Evolutionary conservation across 2,113 vertebrate species (phyloP), one percentile per base, ranked within the genome.

Genomic region (Actenoides hombroni): DNA sequence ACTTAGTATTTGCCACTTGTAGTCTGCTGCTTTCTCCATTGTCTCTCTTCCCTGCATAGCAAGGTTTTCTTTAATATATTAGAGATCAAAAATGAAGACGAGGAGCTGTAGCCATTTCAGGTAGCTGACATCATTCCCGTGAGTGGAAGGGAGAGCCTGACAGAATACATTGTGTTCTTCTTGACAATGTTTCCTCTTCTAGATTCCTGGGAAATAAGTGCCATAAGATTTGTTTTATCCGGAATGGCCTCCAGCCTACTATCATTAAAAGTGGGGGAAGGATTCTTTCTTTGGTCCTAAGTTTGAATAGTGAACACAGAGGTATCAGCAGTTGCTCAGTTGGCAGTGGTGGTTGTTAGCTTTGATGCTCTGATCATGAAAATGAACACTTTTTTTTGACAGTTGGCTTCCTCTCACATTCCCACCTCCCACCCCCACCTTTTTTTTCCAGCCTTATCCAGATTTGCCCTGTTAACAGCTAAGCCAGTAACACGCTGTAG

Each of bases 121-220:
- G 35, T 19, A 57, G 83, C 44, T 65, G 60, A 48, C 17, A 10
- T 31, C 10, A 15, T n/a, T 79, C 18, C 61, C 9, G 0, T 16
- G 33, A 78, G 11, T 25, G 57, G 35, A 63, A 68, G 24, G 44
- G 35, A 73, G 29, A 89, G 35, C 48, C 46, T 88, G n/a, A 26
- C 0, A 1, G 64, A 28, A 20, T 28, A 49, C 5, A 0, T 2
- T 13, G 42, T 5, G 5, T 67, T 65, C 33, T 21, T 79, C 24
- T 53, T 71, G 51, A 29, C 31, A 28, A 2, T 10, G 11, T 68
- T 57, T 12, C 17, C 51, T 56, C 39, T 42, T 69, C 46, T 56
- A 11, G 15, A n/a, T 79, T 79, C 17, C 48, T 76, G 48, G 44
- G 15, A 88, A 68, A 42, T 21, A 49, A 18, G 13, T 42, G 10